Percentiles rank a stretch among this genome's conserved stretches.
Evolutionary conservation across 2,113 vertebrate species (phyloP).

Genomic region (Oxyruncus cristatus): DNA sequence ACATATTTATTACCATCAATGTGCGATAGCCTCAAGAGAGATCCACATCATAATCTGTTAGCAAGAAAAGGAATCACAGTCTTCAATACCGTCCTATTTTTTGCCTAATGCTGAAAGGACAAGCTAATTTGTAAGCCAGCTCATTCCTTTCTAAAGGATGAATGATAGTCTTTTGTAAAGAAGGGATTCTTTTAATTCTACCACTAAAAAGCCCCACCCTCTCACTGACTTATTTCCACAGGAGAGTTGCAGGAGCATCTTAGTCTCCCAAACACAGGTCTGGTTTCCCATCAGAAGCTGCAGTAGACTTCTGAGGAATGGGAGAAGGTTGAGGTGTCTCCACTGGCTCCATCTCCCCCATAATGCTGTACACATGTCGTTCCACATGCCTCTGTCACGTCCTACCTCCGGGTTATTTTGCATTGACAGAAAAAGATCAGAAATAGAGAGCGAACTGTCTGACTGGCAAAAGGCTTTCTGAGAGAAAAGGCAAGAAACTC

Average conservation of each 20-base stretch:
- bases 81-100: constrained; percentile 19
- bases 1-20: constrained; percentile 31
- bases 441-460: not conserved
- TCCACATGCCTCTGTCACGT: not conserved
- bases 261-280: not conserved
- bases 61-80: not conserved
- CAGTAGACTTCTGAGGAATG: not conserved
- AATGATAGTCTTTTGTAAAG: not conserved
- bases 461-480: not conserved
- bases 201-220: not conserved
- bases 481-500: not conserved
- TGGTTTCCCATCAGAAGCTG: not conserved
- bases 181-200: not conserved
- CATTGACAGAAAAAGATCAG: not conserved
- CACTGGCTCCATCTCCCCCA: not conserved
- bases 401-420: not conserved
- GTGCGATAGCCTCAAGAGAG: not conserved
- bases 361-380: accelerated
- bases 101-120: constrained; percentile 28
- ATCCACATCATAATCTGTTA: constrained; percentile 35
- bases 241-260: not conserved
- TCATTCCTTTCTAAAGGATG: not conserved
- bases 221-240: accelerated
- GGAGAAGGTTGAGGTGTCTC: not conserved
- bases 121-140: constrained; percentile 16